Evolutionary conservation across 1,140 invertebrate genomes (phyloP).

Genomic region (Lepidostoma basale): DNA sequence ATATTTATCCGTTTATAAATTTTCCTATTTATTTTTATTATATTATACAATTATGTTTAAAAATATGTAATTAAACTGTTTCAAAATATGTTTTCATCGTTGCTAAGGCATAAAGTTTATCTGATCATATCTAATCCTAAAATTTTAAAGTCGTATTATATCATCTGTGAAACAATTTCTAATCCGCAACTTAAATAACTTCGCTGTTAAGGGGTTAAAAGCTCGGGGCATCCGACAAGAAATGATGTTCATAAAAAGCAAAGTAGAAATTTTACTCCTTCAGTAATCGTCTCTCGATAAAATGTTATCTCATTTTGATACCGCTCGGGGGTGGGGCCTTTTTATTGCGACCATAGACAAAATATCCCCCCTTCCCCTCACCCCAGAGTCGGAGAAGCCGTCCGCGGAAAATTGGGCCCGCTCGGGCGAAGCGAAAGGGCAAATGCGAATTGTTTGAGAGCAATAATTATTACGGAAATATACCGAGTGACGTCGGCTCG

Average conservation of each 20-base stretch:
- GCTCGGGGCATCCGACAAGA: neutral
- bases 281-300: slow-evolving; percentile 1
- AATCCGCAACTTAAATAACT: no score
- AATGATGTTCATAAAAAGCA: neutral
- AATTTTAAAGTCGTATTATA: no score
- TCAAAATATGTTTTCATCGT: no score
- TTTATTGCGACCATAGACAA: neutral
- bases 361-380: neutral
- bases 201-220: no score
- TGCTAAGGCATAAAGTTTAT: no score
- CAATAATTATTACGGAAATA: neutral
- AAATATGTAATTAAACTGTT: no score
- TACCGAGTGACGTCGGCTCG: no score
- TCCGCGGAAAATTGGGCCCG: slow-evolving; percentile 1
- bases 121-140: no score
- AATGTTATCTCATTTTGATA: slow-evolving; percentile 21
- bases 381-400: neutral
- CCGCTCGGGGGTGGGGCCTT: neutral
- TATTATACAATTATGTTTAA: no score
- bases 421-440: neutral
- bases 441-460: neutral
- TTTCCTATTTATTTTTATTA: no score
- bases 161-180: no score
- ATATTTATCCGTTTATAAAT: no score
- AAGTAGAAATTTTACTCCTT: neutral